These are phyloP conservation scores for Platycercus adscitus DNA, from an alignment of 2,113 vertebrate species.

Conservation along the genomic window DNA sequence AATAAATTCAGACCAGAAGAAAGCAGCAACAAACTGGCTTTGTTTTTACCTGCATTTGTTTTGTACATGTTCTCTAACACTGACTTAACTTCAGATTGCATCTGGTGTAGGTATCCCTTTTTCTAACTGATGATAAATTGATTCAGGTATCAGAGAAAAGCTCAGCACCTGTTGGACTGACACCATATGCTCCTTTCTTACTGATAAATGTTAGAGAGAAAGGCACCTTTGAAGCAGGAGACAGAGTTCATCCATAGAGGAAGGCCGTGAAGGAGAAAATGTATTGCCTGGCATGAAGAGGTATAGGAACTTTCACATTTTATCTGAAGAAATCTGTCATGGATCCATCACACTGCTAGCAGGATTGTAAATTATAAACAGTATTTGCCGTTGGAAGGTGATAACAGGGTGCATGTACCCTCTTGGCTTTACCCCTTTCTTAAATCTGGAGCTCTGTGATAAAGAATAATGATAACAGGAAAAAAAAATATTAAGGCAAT, in stretches of 20 bases:
- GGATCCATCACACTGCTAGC: background rate
- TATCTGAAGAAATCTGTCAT: background rate
- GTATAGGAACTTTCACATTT: background rate
- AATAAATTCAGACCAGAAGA: background rate
- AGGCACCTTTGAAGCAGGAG: background rate
- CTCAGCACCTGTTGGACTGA: background rate
- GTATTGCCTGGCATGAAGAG: background rate
- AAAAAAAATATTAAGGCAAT: background rate
- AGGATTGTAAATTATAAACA: background rate
- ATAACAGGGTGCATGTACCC: background rate
- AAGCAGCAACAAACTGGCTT: background rate
- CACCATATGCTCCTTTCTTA: background rate
- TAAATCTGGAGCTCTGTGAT: background rate
- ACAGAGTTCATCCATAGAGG: background rate
- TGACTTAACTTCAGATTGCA: background rate
- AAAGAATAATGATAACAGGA: background rate
- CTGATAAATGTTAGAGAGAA: background rate
- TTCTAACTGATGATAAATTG: background rate
- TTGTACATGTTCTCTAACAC: background rate
- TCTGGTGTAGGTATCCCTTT: background rate
- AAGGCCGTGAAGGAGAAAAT: background rate
- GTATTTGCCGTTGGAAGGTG: background rate
- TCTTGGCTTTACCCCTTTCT: background rate
- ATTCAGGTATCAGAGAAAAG: background rate
- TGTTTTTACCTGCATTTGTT: background rate